These are phyloP conservation scores for Hydriomena furcata DNA, from an alignment of 2,888 invertebrate species.

Conservation along the genomic window DNA sequence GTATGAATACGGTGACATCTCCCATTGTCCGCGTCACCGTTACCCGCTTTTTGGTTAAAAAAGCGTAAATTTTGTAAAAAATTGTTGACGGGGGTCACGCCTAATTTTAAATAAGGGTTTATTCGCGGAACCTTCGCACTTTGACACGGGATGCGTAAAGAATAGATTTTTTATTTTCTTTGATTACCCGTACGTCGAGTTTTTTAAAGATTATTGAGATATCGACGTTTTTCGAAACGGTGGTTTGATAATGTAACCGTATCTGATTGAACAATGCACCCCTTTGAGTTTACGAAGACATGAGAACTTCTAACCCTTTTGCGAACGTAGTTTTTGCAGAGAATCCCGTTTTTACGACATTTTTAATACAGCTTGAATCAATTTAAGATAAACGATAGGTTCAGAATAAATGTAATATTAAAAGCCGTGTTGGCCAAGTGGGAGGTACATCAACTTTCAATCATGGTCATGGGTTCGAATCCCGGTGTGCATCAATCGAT, in stretches of 20 bases:
- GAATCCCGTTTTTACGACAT: background rate
- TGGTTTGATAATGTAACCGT: conserved; percentile 72
- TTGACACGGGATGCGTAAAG: conserved; percentile 74
- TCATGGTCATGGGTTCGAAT: too few relatives aligned
- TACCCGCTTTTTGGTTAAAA: conserved; percentile 66
- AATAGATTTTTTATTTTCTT: conserved; percentile 52
- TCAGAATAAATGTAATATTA: too few relatives aligned
- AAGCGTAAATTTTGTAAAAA: conserved; percentile 74
- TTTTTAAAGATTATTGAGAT: conserved; percentile 72
- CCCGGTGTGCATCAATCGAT: too few relatives aligned
- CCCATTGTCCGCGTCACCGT: conserved; percentile 70
- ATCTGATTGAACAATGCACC: conserved; percentile 59
- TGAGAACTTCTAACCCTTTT: conserved; percentile 60
- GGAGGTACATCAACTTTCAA: too few relatives aligned
- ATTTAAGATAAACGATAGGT: too few relatives aligned
- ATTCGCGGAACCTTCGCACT: conserved; percentile 72
- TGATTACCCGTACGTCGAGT: conserved; percentile 67
- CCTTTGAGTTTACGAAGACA: conserved; percentile 65
- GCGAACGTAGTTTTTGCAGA: conserved; percentile 1
- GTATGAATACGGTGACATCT: conserved; percentile 70
- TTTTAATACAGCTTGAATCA: too few relatives aligned
- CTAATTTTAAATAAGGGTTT: conserved; percentile 78
- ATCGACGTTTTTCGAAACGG: conserved; percentile 65
- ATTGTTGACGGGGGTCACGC: conserved; percentile 81
- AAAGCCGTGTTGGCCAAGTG: too few relatives aligned